A percentile compares a stretch with the other conserved stretches of the same genome.
Evolutionary conservation across 1,140 invertebrate species (phyloP).

Genomic region (Pachyrhynchus sulphureomaculatus): DNA sequence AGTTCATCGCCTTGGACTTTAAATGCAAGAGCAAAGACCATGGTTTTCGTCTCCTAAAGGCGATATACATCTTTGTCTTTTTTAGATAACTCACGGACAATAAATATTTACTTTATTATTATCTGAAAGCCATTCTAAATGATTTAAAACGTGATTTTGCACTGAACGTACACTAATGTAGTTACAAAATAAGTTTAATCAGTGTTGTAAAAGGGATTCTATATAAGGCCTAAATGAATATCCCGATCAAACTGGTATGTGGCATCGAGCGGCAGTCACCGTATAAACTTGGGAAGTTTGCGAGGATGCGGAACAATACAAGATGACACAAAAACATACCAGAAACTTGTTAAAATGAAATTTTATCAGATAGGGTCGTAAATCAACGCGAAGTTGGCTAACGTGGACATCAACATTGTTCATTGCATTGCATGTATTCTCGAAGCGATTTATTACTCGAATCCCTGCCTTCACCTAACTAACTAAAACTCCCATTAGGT

Average conservation of each 20-base stretch:
- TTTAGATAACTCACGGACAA: too few relatives aligned
- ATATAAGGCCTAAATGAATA: not conserved
- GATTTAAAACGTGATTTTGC: too few relatives aligned
- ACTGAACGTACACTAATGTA: not conserved
- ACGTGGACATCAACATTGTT: constrained; percentile 26
- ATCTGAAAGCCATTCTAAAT: too few relatives aligned
- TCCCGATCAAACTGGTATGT: constrained; percentile 7
- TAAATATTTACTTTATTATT: too few relatives aligned
- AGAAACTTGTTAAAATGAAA: constrained; percentile 31
- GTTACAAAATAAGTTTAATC: not conserved
- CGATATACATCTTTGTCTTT: too few relatives aligned
- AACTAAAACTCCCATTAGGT: constrained; percentile 13
- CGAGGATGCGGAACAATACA: constrained; percentile 9
- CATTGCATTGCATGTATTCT: constrained; percentile 31
- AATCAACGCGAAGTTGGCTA: constrained; percentile 26
- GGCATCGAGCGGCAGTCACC: not conserved
- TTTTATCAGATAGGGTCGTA: constrained; percentile 28
- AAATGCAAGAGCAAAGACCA: too few relatives aligned
- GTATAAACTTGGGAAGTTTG: constrained; percentile 10
- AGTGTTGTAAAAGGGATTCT: not conserved
- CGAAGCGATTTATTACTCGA: constrained; percentile 14
- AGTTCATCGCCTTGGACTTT: too few relatives aligned
- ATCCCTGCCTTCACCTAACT: constrained; percentile 2
- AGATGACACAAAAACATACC: constrained; percentile 27
- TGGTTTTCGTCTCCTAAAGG: too few relatives aligned